Evolutionary conservation across 2,797 vertebrate genomes (phyloP), one percentile per base, ranked within the genome.

Genomic region (Darevskia mixta): DNA sequence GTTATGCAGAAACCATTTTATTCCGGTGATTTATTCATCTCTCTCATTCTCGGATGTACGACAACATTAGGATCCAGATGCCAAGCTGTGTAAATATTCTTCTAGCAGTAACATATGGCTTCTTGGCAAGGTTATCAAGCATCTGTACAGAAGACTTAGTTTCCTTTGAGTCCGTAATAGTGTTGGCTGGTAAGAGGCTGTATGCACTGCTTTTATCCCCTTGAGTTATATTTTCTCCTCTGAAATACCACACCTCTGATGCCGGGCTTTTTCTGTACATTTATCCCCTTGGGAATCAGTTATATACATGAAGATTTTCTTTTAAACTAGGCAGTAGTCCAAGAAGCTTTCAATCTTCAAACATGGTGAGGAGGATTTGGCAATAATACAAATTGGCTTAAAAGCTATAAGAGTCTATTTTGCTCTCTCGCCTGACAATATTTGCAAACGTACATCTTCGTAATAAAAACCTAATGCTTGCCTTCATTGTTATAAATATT

Each of bases 81-180:
- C 80, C 89, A 94, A 93, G 85, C 82, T 83, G 87, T 1, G 2
- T 83, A 93, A 93, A 83, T 86, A 88, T 41, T 88, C 86, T 94
- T 94, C 86, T 90, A 91, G 88, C 9, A 85, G 32, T 64, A 94
- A 91, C 87, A 91, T 86, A 92, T 82, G 93, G 64, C 72, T 93
- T 90, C 78, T 92, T 94, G 89, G 91, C 91, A 93, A 89, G 72
- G n/a, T 83, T 90, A 79, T 82, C 81, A 35, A 86, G 89, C 93
- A 95, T 90, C 91, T 95, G 87, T 66, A 93, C 45, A 32, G n/a
- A 90, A 91, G 67, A 86, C 77, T 83, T 85, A 73, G 18, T 91
- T 93, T 94, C 94, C 91, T 91, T 87, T 86, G 86, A 83, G 79
- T 93, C 83, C 86, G n/a, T 32, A 90, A 88, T 93, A 80, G 90